Evolutionary conservation across 2,888 invertebrate genomes (phyloP), one percentile per base, ranked within the genome.

Genomic region (Galeruca laticollis): DNA sequence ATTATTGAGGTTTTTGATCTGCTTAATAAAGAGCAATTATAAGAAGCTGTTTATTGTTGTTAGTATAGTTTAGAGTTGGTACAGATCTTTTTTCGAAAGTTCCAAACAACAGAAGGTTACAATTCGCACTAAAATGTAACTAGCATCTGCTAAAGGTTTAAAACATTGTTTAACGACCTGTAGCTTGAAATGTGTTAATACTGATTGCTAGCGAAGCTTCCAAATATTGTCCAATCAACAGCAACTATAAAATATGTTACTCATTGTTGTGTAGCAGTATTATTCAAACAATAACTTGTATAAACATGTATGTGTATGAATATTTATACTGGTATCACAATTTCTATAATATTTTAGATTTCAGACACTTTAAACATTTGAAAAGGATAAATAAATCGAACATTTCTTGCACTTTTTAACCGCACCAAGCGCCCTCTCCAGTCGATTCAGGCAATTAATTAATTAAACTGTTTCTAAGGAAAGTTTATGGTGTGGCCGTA

Each of bases 401-500:
- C 15, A 10, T 11, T 15, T 15, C 43, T 43, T 13, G 43, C 6
- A 43, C 13, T 43, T 5, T 43, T 6, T 43, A 15, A 15, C 43
- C 43, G 6, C 43, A 15, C 49, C 6, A 49, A 13, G 52, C 52
- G 52, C 31, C 52, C 52, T n/a, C 52, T 52, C 2, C 26, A 21
- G 52, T 52, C 52, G 21, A 52, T 52, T 26, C 21, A 26, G 26
- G 6, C 26, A 52, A 52, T 52, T 21, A 52, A 52, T 52, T 52
- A 52, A 52, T 31, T 21, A 31, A n/a, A n/a, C 26, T n/a, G 10
- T 49, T 10, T 52, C 52, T 11, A 52, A 21, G 31, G 26, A 52
- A 21, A 60, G 47, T 60, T 60, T 60, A 60, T 60, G 60, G 60
- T 60, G 60, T 15, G 43, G 26, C 60, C 43, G 43, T 60, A 60